phyloP scores from a whole-genome alignment of 2,797 vertebrate species.

The Tiaroga cobitis region DNA sequence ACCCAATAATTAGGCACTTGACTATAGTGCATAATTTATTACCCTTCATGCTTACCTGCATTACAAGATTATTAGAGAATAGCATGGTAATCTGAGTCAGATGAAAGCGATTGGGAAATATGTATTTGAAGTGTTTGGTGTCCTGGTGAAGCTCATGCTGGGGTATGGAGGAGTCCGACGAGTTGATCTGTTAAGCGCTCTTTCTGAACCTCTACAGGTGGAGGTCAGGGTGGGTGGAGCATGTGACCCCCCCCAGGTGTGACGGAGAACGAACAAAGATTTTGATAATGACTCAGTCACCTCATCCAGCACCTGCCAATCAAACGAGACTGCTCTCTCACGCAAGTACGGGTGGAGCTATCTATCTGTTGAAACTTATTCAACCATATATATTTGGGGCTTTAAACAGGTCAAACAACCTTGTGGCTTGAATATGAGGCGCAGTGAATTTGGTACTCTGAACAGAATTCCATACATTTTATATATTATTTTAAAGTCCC shows the following conservation, averaged over 20 bases:
- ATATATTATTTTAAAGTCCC: too few relatives aligned
- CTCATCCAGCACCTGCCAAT: conserved; percentile 44
- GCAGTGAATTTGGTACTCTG: background rate
- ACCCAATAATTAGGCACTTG: conserved; percentile 29
- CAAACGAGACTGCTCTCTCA: conserved; percentile 32
- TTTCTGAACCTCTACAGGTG: background rate
- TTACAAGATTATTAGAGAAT: conserved; percentile 5
- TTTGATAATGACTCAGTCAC: conserved; percentile 27
- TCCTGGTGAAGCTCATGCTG: background rate
- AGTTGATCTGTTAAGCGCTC: background rate
- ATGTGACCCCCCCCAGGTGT: conserved; percentile 34
- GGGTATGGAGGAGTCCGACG: background rate
- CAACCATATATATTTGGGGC: background rate
- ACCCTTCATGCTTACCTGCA: background rate
- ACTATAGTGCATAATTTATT: conserved; percentile 7
- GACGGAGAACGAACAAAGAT: conserved; percentile 25
- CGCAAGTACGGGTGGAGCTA: conserved; percentile 42
- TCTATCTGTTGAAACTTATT: conserved; percentile 21
- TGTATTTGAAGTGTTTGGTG: background rate
- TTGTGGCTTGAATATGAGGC: background rate
- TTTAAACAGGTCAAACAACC: background rate
- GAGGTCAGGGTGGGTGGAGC: conserved; percentile 7
- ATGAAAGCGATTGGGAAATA: background rate
- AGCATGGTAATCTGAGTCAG: background rate
- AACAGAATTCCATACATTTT: background rate